phyloP scores from a whole-genome alignment of 2,113 vertebrate genomes.

The Zosterops borbonicus region DNA sequence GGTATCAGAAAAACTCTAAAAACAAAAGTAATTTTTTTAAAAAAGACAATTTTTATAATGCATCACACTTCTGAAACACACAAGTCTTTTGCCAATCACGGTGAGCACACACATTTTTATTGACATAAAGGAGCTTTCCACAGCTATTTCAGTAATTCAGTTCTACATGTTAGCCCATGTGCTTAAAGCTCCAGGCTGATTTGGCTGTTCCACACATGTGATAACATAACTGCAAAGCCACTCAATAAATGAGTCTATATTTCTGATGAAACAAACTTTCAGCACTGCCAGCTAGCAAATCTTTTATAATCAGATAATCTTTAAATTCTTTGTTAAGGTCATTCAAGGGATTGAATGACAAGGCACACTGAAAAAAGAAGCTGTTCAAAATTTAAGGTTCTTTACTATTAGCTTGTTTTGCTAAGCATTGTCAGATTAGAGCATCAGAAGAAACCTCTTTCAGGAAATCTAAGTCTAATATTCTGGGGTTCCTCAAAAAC shows the following conservation, averaged over 20 bases:
- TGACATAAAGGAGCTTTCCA: background rate
- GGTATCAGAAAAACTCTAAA: background rate
- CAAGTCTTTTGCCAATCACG: background rate
- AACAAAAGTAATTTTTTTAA: background rate
- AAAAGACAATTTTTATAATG: background rate
- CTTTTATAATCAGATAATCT: conserved; percentile 44
- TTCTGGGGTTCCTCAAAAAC: background rate
- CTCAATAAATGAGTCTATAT: conserved; percentile 23
- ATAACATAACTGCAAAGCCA: conserved; percentile 10
- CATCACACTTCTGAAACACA: background rate
- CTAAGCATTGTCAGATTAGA: background rate
- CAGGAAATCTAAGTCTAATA: background rate
- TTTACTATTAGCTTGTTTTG: background rate
- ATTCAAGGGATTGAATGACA: background rate
- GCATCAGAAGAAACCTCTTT: background rate
- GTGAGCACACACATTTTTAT: background rate
- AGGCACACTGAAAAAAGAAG: background rate
- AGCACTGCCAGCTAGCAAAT: background rate
- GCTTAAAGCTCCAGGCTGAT: background rate
- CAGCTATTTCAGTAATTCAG: background rate
- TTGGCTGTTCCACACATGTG: background rate
- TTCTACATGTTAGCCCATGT: background rate
- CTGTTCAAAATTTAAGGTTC: background rate
- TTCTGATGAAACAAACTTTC: conserved; percentile 19
- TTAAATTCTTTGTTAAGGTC: conserved; percentile 21